Percentiles rank a stretch among this genome's conserved stretches.
Evolutionary conservation across 2,888 invertebrate genomes (phyloP).

Genomic region (Microdon myrmicae): DNA sequence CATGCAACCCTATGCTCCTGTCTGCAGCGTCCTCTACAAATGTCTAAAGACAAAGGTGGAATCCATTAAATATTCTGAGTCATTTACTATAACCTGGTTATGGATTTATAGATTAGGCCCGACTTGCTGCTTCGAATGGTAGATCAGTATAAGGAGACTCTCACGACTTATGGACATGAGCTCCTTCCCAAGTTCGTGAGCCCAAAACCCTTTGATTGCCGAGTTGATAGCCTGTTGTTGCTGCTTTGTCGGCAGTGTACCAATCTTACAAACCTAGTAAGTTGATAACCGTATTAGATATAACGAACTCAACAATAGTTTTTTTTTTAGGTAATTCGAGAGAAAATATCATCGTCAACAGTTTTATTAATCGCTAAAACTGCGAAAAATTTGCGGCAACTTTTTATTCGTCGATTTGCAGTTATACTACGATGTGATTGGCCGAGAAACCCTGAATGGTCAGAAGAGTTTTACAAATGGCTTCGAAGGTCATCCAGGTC

Average conservation of each 20-base stretch:
- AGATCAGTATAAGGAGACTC: conserved; percentile 72
- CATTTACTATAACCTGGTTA: not conserved
- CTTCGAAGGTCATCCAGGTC: conserved; percentile 72
- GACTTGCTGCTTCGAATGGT: conserved; percentile 70
- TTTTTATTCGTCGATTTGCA: conserved; percentile 77
- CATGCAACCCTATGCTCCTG: conserved; percentile 77
- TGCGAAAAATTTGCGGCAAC: conserved; percentile 71
- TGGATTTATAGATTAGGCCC: conserved; percentile 66
- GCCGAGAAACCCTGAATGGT: conserved; percentile 76
- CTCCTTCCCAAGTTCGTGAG: conserved; percentile 75
- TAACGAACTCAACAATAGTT: not conserved
- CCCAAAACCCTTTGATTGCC: conserved; percentile 75
- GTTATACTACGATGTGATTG: conserved; percentile 78
- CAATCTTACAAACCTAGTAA: conserved; percentile 76
- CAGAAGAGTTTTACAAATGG: conserved; percentile 75
- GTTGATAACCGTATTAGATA: conserved; percentile 39
- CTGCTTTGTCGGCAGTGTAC: conserved; percentile 75
- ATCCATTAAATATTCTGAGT: conserved; percentile 3
- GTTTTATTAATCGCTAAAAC: conserved; percentile 76
- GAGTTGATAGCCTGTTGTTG: conserved; percentile 76
- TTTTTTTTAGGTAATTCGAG: conserved; percentile 73
- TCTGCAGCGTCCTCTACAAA: conserved; percentile 73
- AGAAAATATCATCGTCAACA: conserved; percentile 81
- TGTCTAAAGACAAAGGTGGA: conserved; percentile 72
- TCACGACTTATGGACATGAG: conserved; percentile 76